Evolutionary conservation across 2,888 invertebrate species (phyloP), one percentile per base, ranked within the genome.

Genomic region (Tiliacea aurago): DNA sequence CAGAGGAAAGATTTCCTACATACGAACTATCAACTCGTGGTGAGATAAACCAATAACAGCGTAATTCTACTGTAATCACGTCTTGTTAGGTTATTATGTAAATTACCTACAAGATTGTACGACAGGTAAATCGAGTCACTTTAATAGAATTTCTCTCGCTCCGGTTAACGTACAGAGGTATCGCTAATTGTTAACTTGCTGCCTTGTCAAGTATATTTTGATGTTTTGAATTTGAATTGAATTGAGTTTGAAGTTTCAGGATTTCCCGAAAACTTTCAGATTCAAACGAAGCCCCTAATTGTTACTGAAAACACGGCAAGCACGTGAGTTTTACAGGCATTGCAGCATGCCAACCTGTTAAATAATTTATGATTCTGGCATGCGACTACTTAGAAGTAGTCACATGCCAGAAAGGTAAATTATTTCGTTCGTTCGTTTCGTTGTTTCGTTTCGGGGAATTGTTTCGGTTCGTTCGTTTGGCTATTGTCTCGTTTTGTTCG

Each of bases 61-160:
- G 1, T 82, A 81, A 81, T 81, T 76, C 64, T 45, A 20, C 20
- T 77, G 64, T 81, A 41, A 82, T 77, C 70, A 76, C 59, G 28
- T 33, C 51, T 70, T 49, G 70, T 69, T 77, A 68, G 5, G 47
- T 41, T 77, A 47, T 56, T 81, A 77, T 77, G 82, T 62, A 82
- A 65, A 82, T 70, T 4, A 58, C 10, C 33, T 18, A 70, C 64
- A 41, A 78, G 28, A 45, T 61, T 64, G 43, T 56, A 33, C 7
- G 59, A 49, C 43, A 64, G 23, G 64, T 51, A 65, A 65, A 51
- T 78, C 9, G 37, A 70, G 45, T 61, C 55, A n/a, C 51, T 61
- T 7, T 55, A 81, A 69, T 67, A 20, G 28, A 81, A n/a, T 53
- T 76, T 28, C 33, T 43, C 33, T 33, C 43, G 6, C n/a, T 28